phyloP scores from a whole-genome alignment of 2,797 vertebrate species.

The Semaprochilodus insignis region DNA sequence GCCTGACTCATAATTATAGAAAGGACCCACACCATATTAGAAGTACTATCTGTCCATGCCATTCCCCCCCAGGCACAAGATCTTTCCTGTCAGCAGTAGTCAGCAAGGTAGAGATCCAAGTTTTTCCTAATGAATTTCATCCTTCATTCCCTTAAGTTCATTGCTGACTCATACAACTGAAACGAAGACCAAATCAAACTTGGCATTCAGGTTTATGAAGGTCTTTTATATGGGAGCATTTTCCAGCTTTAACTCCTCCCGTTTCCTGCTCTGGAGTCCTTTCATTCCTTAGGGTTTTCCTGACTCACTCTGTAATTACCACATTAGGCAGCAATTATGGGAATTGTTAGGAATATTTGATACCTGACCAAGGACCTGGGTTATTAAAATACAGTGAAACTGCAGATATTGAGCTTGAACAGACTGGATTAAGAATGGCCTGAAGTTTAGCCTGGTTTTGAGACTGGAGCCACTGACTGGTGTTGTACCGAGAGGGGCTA shows the following conservation, averaged over 20 bases:
- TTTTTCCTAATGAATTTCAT: not conserved
- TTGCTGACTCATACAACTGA: constrained; percentile 28
- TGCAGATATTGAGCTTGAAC: not conserved
- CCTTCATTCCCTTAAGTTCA: not conserved
- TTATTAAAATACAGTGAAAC: constrained; percentile 10
- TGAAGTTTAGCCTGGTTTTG: not conserved
- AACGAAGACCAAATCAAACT: not conserved
- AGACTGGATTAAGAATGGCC: constrained; percentile 35
- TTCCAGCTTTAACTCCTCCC: not conserved
- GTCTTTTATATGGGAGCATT: not conserved
- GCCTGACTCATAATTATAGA: not conserved
- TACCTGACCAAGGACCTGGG: constrained; percentile 8
- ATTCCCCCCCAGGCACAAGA: not conserved
- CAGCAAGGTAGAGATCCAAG: not conserved
- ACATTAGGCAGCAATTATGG: constrained; percentile 48
- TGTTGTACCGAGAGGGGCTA: not conserved
- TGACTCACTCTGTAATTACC: constrained; percentile 27
- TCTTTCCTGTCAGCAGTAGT: not conserved
- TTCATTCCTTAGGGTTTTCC: not conserved
- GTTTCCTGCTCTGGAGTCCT: constrained; percentile 1
- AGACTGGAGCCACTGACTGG: not conserved
- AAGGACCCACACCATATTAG: not conserved
- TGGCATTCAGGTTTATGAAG: constrained; percentile 11
- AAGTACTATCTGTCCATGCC: not conserved
- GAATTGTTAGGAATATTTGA: constrained; percentile 43